Conservation (phyloP, 92 coral and sea anemone species). For the Phenganax subtilis region DNA sequence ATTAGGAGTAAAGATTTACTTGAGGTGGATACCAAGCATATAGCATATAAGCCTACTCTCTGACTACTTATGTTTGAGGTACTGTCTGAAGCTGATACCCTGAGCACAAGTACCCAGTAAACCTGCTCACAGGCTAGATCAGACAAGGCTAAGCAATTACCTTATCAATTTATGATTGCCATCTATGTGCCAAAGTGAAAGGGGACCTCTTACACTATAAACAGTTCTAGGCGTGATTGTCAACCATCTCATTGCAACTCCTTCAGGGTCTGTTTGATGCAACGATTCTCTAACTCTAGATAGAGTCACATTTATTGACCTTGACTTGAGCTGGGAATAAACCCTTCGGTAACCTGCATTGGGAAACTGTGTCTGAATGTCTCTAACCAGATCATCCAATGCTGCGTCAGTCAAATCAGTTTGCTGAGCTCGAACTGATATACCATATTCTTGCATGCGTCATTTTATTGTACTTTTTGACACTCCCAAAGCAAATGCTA, state of each 20-base stretch:
- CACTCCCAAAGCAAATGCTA: no score
- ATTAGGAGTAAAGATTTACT: no score
- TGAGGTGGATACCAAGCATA: no score
- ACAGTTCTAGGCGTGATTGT: conserved; percentile 53
- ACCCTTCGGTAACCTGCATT: conserved; percentile 59
- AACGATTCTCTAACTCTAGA: conserved; percentile 54
- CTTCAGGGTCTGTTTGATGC: conserved; percentile 67
- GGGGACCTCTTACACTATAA: conserved; percentile 57
- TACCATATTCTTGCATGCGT: no score
- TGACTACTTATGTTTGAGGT: no score
- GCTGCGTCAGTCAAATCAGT: no score
- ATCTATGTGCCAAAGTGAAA: conserved; percentile 66
- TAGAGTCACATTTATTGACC: conserved; percentile 45
- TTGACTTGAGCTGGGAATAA: conserved; percentile 51
- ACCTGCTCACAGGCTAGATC: neutral
- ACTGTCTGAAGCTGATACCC: no score
- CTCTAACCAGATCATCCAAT: conserved; percentile 35
- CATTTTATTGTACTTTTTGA: no score
- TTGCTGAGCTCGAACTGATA: no score
- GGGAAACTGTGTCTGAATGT: conserved; percentile 41
- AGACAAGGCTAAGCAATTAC: conserved; percentile 25
- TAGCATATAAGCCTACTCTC: no score
- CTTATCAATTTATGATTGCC: conserved; percentile 65
- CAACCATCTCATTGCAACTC: conserved; percentile 65
- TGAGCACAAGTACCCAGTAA: no score